These are phyloP conservation scores for Salvator merianae DNA, from an alignment of 2,113 vertebrate genomes.

Conservation along the genomic window DNA sequence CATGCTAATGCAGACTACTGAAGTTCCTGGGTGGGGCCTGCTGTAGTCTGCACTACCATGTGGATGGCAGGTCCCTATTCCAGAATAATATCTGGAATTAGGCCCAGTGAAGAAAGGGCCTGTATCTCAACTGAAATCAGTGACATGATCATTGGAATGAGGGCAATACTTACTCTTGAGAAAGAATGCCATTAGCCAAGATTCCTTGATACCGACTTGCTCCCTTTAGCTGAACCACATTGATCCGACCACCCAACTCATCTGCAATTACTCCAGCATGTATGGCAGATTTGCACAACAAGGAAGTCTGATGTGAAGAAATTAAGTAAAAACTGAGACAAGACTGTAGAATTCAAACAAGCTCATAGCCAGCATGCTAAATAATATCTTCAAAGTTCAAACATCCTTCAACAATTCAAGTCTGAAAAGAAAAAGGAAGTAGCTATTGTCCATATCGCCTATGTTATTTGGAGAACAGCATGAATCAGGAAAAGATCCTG, in stretches of 20 bases:
- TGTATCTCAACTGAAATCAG: neutral
- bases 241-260: slow-evolving; percentile 82
- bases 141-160: neutral
- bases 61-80: too few species aligned
- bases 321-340: neutral
- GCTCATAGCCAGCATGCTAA: neutral
- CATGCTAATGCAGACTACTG: too few species aligned
- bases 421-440: neutral
- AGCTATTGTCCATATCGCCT: neutral
- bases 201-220: slow-evolving; percentile 77
- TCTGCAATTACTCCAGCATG: slow-evolving; percentile 84
- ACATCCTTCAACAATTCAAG: neutral
- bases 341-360: neutral
- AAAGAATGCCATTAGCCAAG: slow-evolving; percentile 81
- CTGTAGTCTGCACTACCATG: too few species aligned
- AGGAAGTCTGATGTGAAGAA: slow-evolving; percentile 81
- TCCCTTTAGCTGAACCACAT: slow-evolving; percentile 78
- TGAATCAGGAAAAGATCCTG: neutral
- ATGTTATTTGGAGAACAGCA: neutral
- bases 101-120: too few species aligned
- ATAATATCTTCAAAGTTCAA: neutral
- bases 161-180: slow-evolving; percentile 77
- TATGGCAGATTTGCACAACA: slow-evolving; percentile 86
- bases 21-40: too few species aligned
- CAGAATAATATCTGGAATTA: too few species aligned